Base-by-base conservation (phyloP, 2,113 vertebrate genomes). In the Rutilus rutilus region DNA sequence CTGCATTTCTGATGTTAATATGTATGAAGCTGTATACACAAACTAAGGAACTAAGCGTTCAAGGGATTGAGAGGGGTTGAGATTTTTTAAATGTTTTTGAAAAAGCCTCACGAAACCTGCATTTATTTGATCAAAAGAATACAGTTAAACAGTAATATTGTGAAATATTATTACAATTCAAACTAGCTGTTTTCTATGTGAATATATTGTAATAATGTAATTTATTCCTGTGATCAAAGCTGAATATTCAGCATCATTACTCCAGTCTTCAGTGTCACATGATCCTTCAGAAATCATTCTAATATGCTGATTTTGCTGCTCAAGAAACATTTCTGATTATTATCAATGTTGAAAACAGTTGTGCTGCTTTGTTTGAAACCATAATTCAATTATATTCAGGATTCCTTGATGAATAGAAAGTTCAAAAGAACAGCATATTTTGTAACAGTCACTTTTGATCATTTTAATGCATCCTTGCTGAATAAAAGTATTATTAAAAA, bases 1-100 rank as follows among this genome's bases (percentile, higher is more conserved):
- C 86, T 89, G 88, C 64, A 60, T 64, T 85, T 78, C 85, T 87
- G 21, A 71, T 80, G 42, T 45, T 65, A 81, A 64, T 73, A 81
- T 60, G 2, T 77, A 78, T 30, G 36, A 67, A 73, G 27, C 33
- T 62, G 30, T 42, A 17, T 19, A 69, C 30, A 67, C 15, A n/a
- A 45, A 47, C 15, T 52, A 30, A 77, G 42, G 39, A 19, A 19
- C 39, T 71, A 42, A 42, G 36, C 23, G 2, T 73, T 73, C 21
- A n/a, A 42, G 42, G 2, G 36, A 39, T 71, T 39, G 33, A n/a
- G n/a, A n/a, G n/a, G n/a, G 19, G 17, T 69, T 8, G 15, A 17
- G 52, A 19, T 54, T 19, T 54, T 54, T 19, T 0, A 19, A 54
- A 17, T 17, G 50, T 17, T 52, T 52, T 52, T 52, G 15, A 17